Evolutionary conservation across 2,797 vertebrate genomes (phyloP).

Genomic region (Champsocephalus esox): DNA sequence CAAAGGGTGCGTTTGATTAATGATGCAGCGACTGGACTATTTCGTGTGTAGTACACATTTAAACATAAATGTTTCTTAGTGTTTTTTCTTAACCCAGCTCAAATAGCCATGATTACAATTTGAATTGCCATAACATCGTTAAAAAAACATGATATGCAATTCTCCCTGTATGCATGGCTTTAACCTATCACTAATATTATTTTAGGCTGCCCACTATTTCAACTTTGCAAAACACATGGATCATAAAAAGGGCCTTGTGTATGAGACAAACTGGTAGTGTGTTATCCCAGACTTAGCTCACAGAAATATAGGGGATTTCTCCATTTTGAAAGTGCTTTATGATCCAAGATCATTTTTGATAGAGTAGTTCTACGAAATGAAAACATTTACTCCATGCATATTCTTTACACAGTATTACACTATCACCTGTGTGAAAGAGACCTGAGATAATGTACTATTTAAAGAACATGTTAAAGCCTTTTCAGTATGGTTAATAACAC

Average conservation of each 20-base stretch:
- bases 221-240: conserved; percentile 18
- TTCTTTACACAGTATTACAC: not conserved
- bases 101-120: not conserved
- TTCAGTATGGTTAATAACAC: too few species aligned
- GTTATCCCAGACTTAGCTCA: conserved; percentile 21
- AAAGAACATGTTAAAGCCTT: conserved; percentile 6
- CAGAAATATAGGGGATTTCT: not conserved
- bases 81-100: too few species aligned
- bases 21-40: too few species aligned
- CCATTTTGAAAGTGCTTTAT: conserved; percentile 34
- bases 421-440: conserved; percentile 4
- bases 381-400: conserved; percentile 26
- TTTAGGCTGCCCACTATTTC: conserved; percentile 22
- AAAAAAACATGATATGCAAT: conserved; percentile 24
- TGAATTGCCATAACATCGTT: not conserved
- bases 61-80: too few species aligned
- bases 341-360: conserved; percentile 24
- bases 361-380: conserved; percentile 21
- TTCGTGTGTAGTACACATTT: too few species aligned
- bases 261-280: conserved; percentile 9
- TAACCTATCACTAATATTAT: conserved; percentile 40
- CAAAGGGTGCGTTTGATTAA: not conserved
- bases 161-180: conserved; percentile 25
- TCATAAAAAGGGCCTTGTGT: conserved; percentile 33
- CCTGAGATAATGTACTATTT: not conserved